These are phyloP conservation scores for Lophius americanus DNA, from an alignment of 2,797 vertebrate species.

Conservation along the genomic window DNA sequence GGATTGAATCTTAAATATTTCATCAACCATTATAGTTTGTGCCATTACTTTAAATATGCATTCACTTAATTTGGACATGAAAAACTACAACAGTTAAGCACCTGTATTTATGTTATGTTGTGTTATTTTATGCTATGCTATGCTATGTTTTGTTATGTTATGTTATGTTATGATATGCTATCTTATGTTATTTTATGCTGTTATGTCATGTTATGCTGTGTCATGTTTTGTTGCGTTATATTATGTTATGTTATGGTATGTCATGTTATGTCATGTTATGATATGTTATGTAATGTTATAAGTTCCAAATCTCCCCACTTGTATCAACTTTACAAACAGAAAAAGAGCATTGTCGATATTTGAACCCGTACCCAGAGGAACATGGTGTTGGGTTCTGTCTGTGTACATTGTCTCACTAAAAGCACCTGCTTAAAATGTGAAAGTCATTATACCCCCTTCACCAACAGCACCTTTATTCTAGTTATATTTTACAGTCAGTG, in stretches of 20 bases:
- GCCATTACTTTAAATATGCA: slow-evolving; percentile 16
- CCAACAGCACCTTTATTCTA: background rate
- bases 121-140: background rate
- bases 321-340: slow-evolving; percentile 15
- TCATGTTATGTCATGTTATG: too few relatives aligned
- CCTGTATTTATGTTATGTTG: slow-evolving; percentile 20
- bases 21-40: background rate
- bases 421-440: slow-evolving; percentile 33
- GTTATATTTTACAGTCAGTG: background rate
- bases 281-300: too few relatives aligned
- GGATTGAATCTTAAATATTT: background rate
- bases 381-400: background rate
- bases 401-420: background rate
- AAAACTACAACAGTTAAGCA: slow-evolving; percentile 44
- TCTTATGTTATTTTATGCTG: too few relatives aligned
- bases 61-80: slow-evolving; percentile 7
- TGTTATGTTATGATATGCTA: too few relatives aligned
- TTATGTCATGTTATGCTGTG: too few relatives aligned
- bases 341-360: background rate
- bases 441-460: background rate
- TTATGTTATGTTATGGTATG: too few relatives aligned
- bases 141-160: too few relatives aligned
- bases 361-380: background rate
- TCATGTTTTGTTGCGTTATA: too few relatives aligned
- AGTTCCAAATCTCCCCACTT: background rate